A percentile compares a stretch with the other conserved stretches of the same genome.
Conservation (phyloP, 2,113 vertebrate species). For the Python bivittatus region DNA sequence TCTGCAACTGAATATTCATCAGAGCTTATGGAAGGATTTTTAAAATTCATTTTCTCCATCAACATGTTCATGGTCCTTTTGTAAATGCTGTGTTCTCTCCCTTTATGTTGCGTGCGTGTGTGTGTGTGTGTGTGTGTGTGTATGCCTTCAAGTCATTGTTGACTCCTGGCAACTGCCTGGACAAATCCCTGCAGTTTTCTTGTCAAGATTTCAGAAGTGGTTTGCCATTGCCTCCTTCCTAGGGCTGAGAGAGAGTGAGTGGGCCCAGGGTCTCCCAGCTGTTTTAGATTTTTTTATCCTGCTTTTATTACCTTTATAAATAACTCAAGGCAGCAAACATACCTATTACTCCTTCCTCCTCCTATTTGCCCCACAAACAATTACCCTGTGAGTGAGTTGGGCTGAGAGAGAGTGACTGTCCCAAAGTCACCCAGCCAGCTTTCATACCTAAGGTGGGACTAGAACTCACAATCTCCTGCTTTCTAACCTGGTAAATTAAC, state of each 20-base stretch:
- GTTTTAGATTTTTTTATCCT: too few relatives aligned
- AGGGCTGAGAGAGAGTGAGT: neutral
- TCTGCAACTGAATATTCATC: neutral
- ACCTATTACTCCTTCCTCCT: too few relatives aligned
- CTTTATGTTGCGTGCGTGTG: neutral
- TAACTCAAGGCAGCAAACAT: too few relatives aligned
- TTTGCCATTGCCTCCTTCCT: neutral
- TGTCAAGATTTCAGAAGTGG: neutral
- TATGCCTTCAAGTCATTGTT: neutral
- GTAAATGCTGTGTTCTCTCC: neutral
- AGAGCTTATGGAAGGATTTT: slow-evolving; percentile 19
- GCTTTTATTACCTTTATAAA: too few relatives aligned
- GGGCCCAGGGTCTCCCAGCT: neutral
- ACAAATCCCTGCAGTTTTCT: neutral
- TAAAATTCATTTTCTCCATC: neutral
- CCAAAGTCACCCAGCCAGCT: neutral
- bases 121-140: neutral
- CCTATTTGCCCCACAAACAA: too few relatives aligned
- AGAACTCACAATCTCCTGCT: neutral
- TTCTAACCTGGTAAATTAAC: neutral
- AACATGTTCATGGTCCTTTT: neutral
- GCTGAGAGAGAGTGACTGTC: neutral
- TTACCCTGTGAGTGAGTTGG: too few relatives aligned
- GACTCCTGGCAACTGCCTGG: neutral
- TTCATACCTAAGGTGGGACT: neutral